Conservation (phyloP, 2,888 invertebrate genomes). For the Beris chalybata region DNA sequence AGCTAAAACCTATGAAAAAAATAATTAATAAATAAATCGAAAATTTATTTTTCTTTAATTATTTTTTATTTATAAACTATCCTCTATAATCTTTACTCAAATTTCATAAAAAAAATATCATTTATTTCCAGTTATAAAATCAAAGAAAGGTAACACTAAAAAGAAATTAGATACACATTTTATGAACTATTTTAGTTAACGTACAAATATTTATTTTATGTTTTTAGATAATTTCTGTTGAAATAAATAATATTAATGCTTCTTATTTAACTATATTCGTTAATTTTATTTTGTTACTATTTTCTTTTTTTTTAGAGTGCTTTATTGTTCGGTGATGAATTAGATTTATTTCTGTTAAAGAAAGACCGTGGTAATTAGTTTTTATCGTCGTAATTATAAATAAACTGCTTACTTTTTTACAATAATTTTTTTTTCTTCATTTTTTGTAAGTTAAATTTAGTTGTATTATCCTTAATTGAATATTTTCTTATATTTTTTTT, state of each 20-base stretch:
- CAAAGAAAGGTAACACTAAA: slow-evolving; percentile 39
- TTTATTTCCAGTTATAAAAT: slow-evolving; percentile 40
- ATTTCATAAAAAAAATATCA: slow-evolving; percentile 29
- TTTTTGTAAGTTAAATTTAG: no score
- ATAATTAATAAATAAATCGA: not conserved
- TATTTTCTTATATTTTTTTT: no score
- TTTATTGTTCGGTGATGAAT: no score
- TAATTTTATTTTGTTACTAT: no score
- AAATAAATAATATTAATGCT: slow-evolving; percentile 4
- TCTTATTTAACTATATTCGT: not conserved
- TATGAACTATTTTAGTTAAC: slow-evolving; percentile 24
- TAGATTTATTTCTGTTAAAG: no score
- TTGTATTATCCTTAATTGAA: no score
- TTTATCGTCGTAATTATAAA: no score
- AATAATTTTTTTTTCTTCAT: no score
- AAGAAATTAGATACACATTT: slow-evolving; percentile 18
- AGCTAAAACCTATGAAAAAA: not conserved
- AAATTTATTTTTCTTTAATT: not conserved
- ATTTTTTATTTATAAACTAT: not conserved
- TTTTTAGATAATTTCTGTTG: not conserved
- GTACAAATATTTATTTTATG: slow-evolving; percentile 3
- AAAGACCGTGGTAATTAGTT: no score
- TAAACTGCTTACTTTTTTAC: no score
- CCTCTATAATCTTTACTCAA: slow-evolving; percentile 17
- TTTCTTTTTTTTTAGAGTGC: no score